Percentiles rank a stretch among this genome's conserved stretches.
phyloP scores from a whole-genome alignment of 2,888 invertebrate genomes.

The Halictus ligatus region DNA sequence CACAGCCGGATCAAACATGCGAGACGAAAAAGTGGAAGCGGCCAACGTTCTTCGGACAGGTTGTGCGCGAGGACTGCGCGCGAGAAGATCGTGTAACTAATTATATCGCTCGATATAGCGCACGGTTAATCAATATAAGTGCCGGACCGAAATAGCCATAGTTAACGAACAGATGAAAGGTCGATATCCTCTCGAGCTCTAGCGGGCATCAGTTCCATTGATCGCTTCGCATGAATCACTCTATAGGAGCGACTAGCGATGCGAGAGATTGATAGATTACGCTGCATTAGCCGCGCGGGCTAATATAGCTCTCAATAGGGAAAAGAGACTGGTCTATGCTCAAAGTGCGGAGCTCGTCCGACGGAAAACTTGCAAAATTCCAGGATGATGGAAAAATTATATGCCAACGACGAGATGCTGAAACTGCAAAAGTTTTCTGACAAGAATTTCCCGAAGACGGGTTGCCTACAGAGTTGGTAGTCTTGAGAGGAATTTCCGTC shows the following conservation, averaged over 20 bases:
- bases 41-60: neutral
- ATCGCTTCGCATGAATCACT: slow-evolving; percentile 12
- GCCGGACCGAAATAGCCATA: neutral
- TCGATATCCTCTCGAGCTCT: neutral
- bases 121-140: slow-evolving; percentile 8
- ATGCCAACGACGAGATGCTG: no score
- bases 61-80: neutral
- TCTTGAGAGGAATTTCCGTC: neutral
- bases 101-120: neutral
- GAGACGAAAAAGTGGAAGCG: no score
- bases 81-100: neutral
- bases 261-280: slow-evolving; percentile 1
- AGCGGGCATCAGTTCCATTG: slow-evolving; percentile 5
- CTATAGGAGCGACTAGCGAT: neutral
- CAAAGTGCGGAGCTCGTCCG: neutral
- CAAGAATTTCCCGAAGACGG: no score
- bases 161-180: neutral
- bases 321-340: neutral
- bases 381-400: neutral
- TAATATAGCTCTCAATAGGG: slow-evolving; percentile 7
- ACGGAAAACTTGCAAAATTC: neutral
- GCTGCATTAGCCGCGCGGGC: neutral
- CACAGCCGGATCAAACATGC: no score
- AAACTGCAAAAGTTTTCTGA: no score
- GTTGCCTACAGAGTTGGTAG: neutral